phyloP scores from a whole-genome alignment of 2,113 vertebrate genomes.

The Rhagologus leucostigma region DNA sequence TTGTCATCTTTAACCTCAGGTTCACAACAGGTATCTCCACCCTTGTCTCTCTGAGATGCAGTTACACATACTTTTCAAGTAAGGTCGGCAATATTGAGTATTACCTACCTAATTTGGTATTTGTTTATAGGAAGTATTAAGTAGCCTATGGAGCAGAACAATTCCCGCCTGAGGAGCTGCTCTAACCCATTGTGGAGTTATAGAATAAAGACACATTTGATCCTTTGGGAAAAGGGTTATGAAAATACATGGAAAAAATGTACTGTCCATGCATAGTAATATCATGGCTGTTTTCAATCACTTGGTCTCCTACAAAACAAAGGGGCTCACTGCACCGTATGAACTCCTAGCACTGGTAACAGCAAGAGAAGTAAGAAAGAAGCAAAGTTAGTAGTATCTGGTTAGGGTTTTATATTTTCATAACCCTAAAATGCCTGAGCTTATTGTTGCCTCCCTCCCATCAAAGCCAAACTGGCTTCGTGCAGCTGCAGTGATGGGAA shows the following conservation, averaged over 20 bases:
- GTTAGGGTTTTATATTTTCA: neutral
- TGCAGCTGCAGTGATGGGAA: neutral
- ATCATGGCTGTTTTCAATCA: conserved; percentile 60
- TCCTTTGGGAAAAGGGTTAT: conserved; percentile 51
- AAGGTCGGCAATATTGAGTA: neutral
- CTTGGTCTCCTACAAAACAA: conserved; percentile 21
- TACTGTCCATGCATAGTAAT: neutral
- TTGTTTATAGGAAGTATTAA: conserved; percentile 34
- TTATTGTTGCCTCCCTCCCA: neutral
- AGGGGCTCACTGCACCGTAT: neutral
- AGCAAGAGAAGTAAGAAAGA: neutral
- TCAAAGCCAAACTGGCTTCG: neutral
- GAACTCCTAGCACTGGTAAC: neutral
- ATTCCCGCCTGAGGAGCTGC: neutral
- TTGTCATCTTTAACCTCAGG: neutral
- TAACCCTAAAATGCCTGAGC: neutral
- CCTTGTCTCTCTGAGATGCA: neutral
- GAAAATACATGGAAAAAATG: conserved; percentile 60
- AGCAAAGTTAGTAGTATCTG: neutral
- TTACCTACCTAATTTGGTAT: conserved; percentile 10
- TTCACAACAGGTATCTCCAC: neutral
- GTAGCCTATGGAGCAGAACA: conserved; percentile 37
- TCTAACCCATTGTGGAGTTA: conserved; percentile 38
- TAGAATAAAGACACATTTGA: conserved; percentile 34
- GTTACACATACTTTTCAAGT: neutral